These are phyloP conservation scores for Araneus ventricosus DNA, from an alignment of 1,140 invertebrate species.

Conservation along the genomic window DNA sequence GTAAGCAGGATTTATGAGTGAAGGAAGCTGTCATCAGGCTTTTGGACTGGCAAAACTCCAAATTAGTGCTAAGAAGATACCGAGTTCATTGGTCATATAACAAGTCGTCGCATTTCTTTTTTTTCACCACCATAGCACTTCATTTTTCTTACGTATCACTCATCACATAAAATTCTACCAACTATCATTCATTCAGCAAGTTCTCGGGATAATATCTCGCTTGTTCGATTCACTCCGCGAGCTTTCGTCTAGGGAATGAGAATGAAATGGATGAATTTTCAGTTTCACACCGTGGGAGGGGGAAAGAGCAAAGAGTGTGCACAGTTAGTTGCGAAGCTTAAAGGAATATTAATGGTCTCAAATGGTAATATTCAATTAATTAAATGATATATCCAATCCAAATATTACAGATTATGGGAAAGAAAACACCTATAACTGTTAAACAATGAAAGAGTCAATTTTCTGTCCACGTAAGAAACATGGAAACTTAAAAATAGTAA, in stretches of 20 bases:
- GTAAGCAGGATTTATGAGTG: background rate
- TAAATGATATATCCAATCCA: too few relatives aligned
- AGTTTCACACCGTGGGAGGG: too few relatives aligned
- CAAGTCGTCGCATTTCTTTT: background rate
- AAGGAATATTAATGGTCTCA: too few relatives aligned
- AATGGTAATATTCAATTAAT: too few relatives aligned
- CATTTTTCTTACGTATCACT: background rate
- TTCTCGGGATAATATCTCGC: constrained; percentile 6
- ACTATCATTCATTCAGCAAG: constrained; percentile 17
- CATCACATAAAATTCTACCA: background rate
- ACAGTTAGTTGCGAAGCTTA: too few relatives aligned
- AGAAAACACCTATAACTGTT: too few relatives aligned
- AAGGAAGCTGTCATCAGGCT: constrained; percentile 23
- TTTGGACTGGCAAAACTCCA: constrained; percentile 17
- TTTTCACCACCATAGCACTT: background rate
- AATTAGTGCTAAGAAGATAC: constrained; percentile 1
- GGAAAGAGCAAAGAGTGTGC: too few relatives aligned
- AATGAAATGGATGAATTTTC: background rate
- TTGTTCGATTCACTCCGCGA: background rate
- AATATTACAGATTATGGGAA: too few relatives aligned
- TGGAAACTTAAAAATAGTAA: too few relatives aligned
- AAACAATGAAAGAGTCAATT: too few relatives aligned
- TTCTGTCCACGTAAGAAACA: too few relatives aligned
- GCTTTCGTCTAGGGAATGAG: background rate
- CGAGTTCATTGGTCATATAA: constrained; percentile 27